These are phyloP conservation scores for Vireo altiloquus DNA, from an alignment of 2,113 vertebrate species.

Conservation along the genomic window DNA sequence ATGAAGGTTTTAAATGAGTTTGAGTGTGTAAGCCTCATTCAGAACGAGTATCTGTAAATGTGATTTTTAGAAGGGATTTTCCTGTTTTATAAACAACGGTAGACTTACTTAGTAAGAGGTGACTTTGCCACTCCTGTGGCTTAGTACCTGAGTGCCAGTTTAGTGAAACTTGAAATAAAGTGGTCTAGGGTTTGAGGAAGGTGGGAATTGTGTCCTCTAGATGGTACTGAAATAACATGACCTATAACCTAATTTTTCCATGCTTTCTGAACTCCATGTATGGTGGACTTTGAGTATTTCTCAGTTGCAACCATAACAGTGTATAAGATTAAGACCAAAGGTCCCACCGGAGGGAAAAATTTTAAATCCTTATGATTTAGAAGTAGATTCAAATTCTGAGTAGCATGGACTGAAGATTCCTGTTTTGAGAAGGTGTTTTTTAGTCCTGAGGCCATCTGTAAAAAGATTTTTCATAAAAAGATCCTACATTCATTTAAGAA, in stretches of 20 bases:
- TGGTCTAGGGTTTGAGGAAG: not conserved
- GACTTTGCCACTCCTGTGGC: not conserved
- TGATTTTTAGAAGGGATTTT: not conserved
- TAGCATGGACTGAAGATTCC: not conserved
- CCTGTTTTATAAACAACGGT: not conserved
- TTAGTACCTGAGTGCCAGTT: not conserved
- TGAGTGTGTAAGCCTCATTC: not conserved
- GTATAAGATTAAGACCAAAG: not conserved
- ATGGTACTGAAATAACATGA: not conserved
- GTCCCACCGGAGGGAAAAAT: not conserved
- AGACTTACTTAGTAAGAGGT: not conserved
- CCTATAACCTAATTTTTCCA: not conserved
- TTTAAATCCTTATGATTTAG: not conserved
- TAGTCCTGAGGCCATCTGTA: not conserved
- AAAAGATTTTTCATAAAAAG: not conserved
- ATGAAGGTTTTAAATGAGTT: not conserved
- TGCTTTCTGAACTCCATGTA: not conserved
- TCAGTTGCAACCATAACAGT: not conserved
- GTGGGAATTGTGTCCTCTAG: not conserved
- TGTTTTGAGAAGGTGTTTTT: not conserved
- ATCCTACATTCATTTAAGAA: not conserved
- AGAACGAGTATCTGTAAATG: not conserved
- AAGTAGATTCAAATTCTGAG: not conserved
- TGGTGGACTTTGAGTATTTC: not conserved
- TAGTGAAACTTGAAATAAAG: not conserved